Conservation (phyloP, 2,113 vertebrate genomes). For the Pterocles orientalis region DNA sequence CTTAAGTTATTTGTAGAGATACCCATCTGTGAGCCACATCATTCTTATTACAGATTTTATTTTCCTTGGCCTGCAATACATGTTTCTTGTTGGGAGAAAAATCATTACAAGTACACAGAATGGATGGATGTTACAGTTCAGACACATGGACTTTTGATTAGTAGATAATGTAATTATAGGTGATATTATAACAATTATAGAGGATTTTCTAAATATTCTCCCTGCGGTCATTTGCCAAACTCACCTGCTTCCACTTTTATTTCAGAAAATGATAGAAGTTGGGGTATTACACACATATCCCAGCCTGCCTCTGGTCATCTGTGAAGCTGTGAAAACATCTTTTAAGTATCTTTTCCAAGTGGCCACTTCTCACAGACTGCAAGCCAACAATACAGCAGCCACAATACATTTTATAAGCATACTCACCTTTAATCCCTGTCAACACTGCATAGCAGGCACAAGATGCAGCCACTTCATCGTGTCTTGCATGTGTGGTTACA, state of each 20-base stretch:
- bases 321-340: not conserved
- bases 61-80: not conserved
- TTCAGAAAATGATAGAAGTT: not conserved
- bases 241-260: not conserved
- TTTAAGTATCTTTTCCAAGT: not conserved
- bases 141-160: not conserved
- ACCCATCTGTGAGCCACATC: not conserved
- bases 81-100: not conserved
- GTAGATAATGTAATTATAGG: not conserved
- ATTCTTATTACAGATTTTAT: not conserved
- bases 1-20: not conserved
- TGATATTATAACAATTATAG: not conserved
- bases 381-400: not conserved
- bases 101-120: not conserved
- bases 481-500: not conserved
- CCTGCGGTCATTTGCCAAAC: not conserved
- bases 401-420: not conserved
- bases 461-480: not conserved
- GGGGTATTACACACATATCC: not conserved
- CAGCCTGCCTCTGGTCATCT: not conserved
- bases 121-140: not conserved
- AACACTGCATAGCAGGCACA: not conserved
- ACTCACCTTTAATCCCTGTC: not conserved
- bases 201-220: not conserved
- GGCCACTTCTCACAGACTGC: not conserved